phyloP scores from a whole-genome alignment of 2,797 vertebrate genomes.

The Tadarida brasiliensis region DNA sequence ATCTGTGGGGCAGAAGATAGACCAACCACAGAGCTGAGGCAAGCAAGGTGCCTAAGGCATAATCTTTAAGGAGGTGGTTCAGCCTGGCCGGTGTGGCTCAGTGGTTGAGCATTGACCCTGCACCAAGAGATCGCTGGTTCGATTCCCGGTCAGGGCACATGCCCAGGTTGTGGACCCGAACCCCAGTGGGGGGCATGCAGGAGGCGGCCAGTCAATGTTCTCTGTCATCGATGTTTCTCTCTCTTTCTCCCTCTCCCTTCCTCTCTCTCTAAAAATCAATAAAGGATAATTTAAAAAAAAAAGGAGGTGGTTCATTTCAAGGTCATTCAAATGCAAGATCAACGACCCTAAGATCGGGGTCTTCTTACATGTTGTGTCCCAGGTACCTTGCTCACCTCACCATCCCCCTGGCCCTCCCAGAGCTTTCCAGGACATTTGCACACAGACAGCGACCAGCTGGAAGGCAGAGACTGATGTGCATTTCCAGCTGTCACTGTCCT shows the following conservation, averaged over 20 bases:
- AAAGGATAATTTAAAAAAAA: too few species aligned
- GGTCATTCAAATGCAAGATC: not conserved
- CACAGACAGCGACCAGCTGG: too few species aligned
- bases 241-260: too few species aligned
- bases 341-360: not conserved
- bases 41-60: fast-evolving
- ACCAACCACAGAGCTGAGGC: not conserved
- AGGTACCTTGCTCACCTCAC: not conserved
- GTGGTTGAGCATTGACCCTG: too few species aligned
- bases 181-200: too few species aligned
- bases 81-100: too few species aligned
- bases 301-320: not conserved
- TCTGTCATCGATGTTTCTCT: too few species aligned
- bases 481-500: not conserved
- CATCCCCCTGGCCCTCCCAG: not conserved
- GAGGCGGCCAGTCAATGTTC: too few species aligned
- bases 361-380: not conserved
- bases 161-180: too few species aligned
- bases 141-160: too few species aligned
- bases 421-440: not conserved
- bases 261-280: too few species aligned
- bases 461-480: not conserved
- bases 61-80: not conserved
- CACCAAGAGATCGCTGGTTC: too few species aligned
- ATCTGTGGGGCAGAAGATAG: not conserved